Evolutionary conservation across 2,797 vertebrate species (phyloP).

Genomic region (Spatula clypeata): DNA sequence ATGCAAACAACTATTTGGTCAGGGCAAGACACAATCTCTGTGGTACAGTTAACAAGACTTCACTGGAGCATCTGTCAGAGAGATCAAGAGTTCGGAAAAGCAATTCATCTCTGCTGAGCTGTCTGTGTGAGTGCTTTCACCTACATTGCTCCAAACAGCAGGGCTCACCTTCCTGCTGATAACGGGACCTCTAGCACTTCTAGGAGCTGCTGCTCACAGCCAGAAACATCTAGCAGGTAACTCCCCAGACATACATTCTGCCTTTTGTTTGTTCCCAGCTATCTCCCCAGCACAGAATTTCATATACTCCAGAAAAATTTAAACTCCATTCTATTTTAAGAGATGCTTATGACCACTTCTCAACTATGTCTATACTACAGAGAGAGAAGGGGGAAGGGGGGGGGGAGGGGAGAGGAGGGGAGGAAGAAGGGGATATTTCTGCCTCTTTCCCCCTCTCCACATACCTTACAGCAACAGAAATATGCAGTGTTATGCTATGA

Average conservation of each 20-base stretch:
- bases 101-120: not conserved
- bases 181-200: not conserved
- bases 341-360: not conserved
- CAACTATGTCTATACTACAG: rapidly evolving
- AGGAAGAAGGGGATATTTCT: not conserved
- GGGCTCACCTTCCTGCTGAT: rapidly evolving
- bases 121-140: not conserved
- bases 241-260: not conserved
- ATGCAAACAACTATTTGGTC: rapidly evolving
- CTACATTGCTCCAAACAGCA: not conserved
- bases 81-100: not conserved
- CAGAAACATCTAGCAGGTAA: rapidly evolving
- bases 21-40: not conserved
- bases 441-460: not conserved
- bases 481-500: rapidly evolving
- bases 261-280: not conserved
- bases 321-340: not conserved
- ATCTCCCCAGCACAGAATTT: not conserved
- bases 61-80: not conserved
- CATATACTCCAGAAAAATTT: rapidly evolving
- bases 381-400: rapidly evolving
- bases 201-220: not conserved
- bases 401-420: rapidly evolving
- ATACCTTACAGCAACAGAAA: not conserved
- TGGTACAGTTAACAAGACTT: not conserved